A percentile compares a stretch with the other conserved stretches of the same genome.
These are phyloP conservation scores for Hycleus phaleratus DNA, from an alignment of 1,140 invertebrate genomes.

Conservation along the genomic window DNA sequence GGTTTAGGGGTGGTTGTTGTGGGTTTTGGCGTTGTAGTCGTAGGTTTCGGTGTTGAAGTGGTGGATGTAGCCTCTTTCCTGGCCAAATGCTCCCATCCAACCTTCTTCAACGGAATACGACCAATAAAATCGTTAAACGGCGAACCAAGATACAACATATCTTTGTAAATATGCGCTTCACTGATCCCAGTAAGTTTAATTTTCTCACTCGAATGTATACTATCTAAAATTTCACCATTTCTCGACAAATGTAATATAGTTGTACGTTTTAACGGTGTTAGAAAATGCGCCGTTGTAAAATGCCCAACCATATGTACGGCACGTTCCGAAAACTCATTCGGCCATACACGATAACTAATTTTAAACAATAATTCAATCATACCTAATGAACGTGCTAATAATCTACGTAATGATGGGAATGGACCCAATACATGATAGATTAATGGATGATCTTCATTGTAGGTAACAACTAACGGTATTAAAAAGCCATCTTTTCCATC, in stretches of 20 bases:
- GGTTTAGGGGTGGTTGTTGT: slow-evolving; percentile 15
- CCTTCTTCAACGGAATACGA: slow-evolving; percentile 48
- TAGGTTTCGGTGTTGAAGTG: slow-evolving; percentile 12
- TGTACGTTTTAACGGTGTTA: slow-evolving; percentile 29
- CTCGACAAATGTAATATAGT: slow-evolving; percentile 54
- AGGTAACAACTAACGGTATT: slow-evolving; percentile 48
- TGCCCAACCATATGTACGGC: slow-evolving; percentile 49
- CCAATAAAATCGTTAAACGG: slow-evolving; percentile 60
- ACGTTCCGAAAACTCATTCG: slow-evolving; percentile 49
- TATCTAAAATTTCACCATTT: slow-evolving; percentile 57
- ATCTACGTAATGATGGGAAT: slow-evolving; percentile 54
- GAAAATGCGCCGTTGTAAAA: slow-evolving; percentile 28
- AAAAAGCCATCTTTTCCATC: slow-evolving; percentile 62
- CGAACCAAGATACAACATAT: slow-evolving; percentile 58
- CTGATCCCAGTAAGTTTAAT: slow-evolving; percentile 43
- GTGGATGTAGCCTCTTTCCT: background rate
- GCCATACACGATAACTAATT: slow-evolving; percentile 48
- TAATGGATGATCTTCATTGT: slow-evolving; percentile 46
- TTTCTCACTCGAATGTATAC: slow-evolving; percentile 48
- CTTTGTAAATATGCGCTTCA: slow-evolving; percentile 52
- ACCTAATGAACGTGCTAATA: slow-evolving; percentile 46
- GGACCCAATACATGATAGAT: slow-evolving; percentile 44
- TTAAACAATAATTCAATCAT: slow-evolving; percentile 53
- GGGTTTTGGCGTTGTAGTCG: slow-evolving; percentile 18
- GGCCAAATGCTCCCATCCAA: slow-evolving; percentile 40